Percentiles rank a stretch among this genome's conserved stretches.
Conservation (phyloP, 2,797 vertebrate species). For the Gambusia yucatana region DNA sequence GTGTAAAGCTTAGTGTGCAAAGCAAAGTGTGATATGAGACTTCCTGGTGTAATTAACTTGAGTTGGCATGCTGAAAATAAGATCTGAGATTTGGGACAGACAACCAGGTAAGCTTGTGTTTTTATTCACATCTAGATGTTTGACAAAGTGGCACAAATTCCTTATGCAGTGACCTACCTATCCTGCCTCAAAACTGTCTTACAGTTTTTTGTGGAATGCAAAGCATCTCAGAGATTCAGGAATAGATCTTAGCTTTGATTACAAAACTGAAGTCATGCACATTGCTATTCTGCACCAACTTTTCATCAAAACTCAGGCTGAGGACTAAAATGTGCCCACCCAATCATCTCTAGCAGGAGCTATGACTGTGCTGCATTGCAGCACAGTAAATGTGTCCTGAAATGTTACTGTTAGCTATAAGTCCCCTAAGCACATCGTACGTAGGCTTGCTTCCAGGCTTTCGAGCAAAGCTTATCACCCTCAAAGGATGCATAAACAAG, state of each 20-base stretch:
- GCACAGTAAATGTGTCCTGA: slow-evolving; percentile 37
- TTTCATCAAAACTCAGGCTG: slow-evolving; percentile 37
- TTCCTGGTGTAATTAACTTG: slow-evolving; percentile 69
- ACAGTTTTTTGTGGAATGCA: slow-evolving; percentile 51
- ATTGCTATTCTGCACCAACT: slow-evolving; percentile 21
- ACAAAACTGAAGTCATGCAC: slow-evolving; percentile 24
- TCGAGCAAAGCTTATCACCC: neutral
- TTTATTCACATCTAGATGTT: slow-evolving; percentile 21
- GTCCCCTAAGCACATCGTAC: slow-evolving; percentile 11
- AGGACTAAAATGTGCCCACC: slow-evolving; percentile 23
- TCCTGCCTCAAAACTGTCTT: slow-evolving; percentile 46
- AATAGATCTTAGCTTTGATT: slow-evolving; percentile 20
- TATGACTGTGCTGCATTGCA: slow-evolving; percentile 35
- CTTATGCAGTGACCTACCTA: slow-evolving; percentile 49
- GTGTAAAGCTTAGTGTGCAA: slow-evolving; percentile 51
- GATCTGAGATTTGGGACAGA: slow-evolving; percentile 69
- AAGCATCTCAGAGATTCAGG: slow-evolving; percentile 26
- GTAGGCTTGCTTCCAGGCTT: slow-evolving; percentile 28
- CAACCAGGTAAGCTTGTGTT: slow-evolving; percentile 34
- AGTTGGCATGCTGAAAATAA: slow-evolving; percentile 54
- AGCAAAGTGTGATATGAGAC: slow-evolving; percentile 49
- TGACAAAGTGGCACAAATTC: slow-evolving; percentile 46
- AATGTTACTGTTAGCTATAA: slow-evolving; percentile 36
- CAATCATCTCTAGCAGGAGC: slow-evolving; percentile 27
- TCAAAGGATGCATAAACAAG: neutral